Base-by-base conservation (phyloP, 2,888 invertebrate species). In the Balanococcus diminutus region DNA sequence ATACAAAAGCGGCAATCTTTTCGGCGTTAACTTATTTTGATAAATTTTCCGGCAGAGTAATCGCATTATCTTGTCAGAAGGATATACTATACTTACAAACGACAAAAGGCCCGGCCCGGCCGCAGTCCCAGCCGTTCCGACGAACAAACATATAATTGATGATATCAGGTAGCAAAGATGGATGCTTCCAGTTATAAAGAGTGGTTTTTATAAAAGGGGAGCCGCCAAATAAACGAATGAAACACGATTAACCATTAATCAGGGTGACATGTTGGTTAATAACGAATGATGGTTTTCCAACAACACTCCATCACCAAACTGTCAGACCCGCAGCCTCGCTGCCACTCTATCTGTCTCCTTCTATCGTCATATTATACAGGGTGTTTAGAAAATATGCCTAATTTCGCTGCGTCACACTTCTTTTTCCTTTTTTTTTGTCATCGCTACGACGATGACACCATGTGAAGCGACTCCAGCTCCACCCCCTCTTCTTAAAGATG, bases 201-300 rank as follows among this genome's bases (percentile, higher is more conserved):
- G 85, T 85, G 79, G 85, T 85, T 85, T 85, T 85, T 72, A 79
- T 79, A 56, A 79, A 75, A 85, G 39, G 79, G 75, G 85, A 85
- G 85, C 85, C 42, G 79, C 75, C 83, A 51, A 85, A 79, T 85
- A 79, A 85, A 85, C 85, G 85, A 81, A 81, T 82, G 86, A 86
- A 86, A 86, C 86, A 86, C 86, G 86, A 86, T 86, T 86, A 86
- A 86, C 86, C 86, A 86, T 86, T 86, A 86, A 86, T 86, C 86
- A 86, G 82, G 86, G 86, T 82, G 86, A 86, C 86, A 86, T 86
- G 86, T 86, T 86, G 86, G 86, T 86, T 86, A 86, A 86, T 86
- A 86, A 86, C 86, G 85, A 85, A 85, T 85, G 85, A 85, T 85
- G 85, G 85, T 85, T 85, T 85, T 85, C 85, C 85, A 85, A 85